Evolutionary conservation across 1,140 invertebrate species (phyloP), one percentile per base, ranked within the genome.

Genomic region (Drosophila fuyamai): DNA sequence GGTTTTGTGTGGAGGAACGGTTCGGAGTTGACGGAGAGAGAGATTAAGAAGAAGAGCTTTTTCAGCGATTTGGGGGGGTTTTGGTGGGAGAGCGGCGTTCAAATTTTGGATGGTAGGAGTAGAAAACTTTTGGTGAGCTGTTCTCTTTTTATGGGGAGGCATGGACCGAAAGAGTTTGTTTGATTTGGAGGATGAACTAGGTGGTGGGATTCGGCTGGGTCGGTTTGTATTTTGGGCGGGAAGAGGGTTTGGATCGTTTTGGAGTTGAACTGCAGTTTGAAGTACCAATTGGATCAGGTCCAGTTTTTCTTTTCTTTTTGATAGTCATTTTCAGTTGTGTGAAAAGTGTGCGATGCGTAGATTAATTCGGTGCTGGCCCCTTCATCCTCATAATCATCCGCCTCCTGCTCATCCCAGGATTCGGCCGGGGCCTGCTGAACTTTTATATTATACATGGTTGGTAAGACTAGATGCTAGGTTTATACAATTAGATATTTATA

Each of bases 1-100:
- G 84, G 90, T 86, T 90, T 84, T 89, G 84, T 89, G 84, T 89
- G 85, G 81, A 90, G 85, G 84, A 89, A 84, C 83, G 76, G 81
- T 81, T 75, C 83, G 81, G 80, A 91, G 80, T 83, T 70, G 70
- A 80, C 81, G 79, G 86, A 90, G 72, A 78, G 48, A 90, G 72
- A 79, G 59, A 79, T 83, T 76, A 68, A 83, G 54, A 36, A 55
- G 56, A 79, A 50, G 70, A 51, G 61, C 81, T 79, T 85, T 58
- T 68, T 50, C 55, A 43, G 79, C 65, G 71, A 61, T 67, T 70
- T 84, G 68, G 73, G 71, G 65, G 44, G 29, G 44, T 75, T 82
- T 80, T 73, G 81, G 74, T 81, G 86, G 85, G 53, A 71, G 79
- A 81, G 79, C 82, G 84, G 81, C 81, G 84, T 89, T 89, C 85